phyloP scores from a whole-genome alignment of 2,888 invertebrate genomes.

The Catocala nupta region DNA sequence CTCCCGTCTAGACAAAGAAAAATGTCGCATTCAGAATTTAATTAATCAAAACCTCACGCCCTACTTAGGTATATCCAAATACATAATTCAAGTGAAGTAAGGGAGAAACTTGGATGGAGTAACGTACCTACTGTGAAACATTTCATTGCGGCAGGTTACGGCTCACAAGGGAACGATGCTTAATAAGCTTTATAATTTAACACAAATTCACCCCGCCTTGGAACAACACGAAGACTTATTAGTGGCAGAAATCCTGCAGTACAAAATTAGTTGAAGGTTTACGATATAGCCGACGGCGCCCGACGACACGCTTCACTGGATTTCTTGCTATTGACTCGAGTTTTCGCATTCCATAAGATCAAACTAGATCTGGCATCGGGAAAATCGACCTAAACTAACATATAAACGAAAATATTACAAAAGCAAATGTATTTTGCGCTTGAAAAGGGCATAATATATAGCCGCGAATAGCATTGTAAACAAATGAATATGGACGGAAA shows the following conservation, averaged over 20 bases:
- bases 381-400: conserved; percentile 8
- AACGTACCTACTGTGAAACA: conserved; percentile 57
- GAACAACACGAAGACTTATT: conserved; percentile 71
- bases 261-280: conserved; percentile 63
- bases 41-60: conserved; percentile 63
- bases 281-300: conserved; percentile 43
- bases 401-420: neutral
- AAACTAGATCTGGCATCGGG: conserved; percentile 10
- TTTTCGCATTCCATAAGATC: conserved; percentile 11
- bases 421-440: too few relatives aligned
- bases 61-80: conserved; percentile 53
- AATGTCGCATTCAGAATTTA: conserved; percentile 57
- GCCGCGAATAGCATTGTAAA: too few relatives aligned
- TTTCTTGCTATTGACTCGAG: conserved; percentile 24
- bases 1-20: conserved; percentile 48
- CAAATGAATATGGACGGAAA: too few relatives aligned
- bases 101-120: conserved; percentile 59
- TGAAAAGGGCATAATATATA: too few relatives aligned
- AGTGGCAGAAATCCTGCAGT: conserved; percentile 61
- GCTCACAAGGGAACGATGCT: conserved; percentile 79
- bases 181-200: conserved; percentile 85
- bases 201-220: conserved; percentile 67
- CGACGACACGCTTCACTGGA: conserved; percentile 31
- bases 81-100: conserved; percentile 63
- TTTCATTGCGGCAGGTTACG: conserved; percentile 78